Base-by-base conservation (phyloP, 2,113 vertebrate species). In the Semnornis frantzii region DNA sequence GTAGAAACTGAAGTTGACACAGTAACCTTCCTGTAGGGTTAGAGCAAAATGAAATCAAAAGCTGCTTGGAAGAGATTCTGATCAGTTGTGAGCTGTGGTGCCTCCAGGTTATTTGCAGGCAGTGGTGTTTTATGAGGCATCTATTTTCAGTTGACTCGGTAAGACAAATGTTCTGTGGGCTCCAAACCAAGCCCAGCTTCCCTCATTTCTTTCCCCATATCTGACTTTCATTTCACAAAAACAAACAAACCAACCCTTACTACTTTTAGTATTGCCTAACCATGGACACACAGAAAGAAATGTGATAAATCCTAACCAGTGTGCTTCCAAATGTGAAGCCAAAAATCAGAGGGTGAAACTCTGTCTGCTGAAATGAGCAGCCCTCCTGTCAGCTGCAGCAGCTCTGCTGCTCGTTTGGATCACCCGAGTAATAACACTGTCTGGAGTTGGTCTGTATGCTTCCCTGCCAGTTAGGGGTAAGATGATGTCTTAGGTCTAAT, bases 371-470 rank as follows among this genome's bases (percentile, higher is more conserved):
- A 1, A 69, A 64, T 23, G 16, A 73, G 37, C 70, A 65, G 18
- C n/a, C 7, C n/a, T 88, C 14, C 21, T 28, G 18, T 25, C 0
- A 0, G 33, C 27, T 55, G 8, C 48, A 14, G 15, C 28, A 65
- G 13, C 8, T 70, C 73, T 57, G 30, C 18, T 16, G 0, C n/a
- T 46, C 30, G 72, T 39, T 82, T 62, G n/a, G 12, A 62, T 46
- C 6, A 0, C 34, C 39, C 39, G 46, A 24, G 60, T 30, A 73
- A 20, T 52, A 68, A 78, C 82, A 55, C 12, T 2, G 0, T 54
- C 31, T 8, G 27, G 76, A 55, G 25, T 16, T 79, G 65, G 70
- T 15, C 74, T 52, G 16, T 27, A 31, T 1, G 0, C 8, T 84
- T 92, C 27, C 39, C 59, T 66, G 20, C 17, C 59, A 68, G 25